phyloP scores from a whole-genome alignment of 1,140 invertebrate genomes.

The Leptoteleia sp. region DNA sequence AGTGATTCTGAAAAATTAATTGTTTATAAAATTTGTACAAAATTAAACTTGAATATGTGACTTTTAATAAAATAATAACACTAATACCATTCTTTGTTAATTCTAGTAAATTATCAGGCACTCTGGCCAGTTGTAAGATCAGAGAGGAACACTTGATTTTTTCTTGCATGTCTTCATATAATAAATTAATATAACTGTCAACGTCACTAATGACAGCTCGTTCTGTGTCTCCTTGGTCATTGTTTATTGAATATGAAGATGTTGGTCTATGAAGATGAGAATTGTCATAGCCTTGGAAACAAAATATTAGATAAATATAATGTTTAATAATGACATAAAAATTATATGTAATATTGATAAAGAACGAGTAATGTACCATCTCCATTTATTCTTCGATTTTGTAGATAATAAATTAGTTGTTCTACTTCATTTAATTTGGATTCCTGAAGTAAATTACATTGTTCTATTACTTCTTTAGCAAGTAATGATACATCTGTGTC shows the following conservation, averaged over 20 bases:
- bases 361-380: slow-evolving; percentile 66
- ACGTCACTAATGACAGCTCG: slow-evolving; percentile 90
- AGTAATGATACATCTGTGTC: slow-evolving; percentile 90
- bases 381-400: slow-evolving; percentile 87
- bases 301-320: slow-evolving; percentile 14
- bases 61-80: no score
- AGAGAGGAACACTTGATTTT: slow-evolving; percentile 96
- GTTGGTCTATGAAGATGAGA: slow-evolving; percentile 72
- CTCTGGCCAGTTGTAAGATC: slow-evolving; percentile 93
- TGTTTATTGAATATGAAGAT: slow-evolving; percentile 74
- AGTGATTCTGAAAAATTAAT: slow-evolving; percentile 90
- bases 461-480: slow-evolving; percentile 92
- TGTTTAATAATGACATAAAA: no score
- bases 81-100: slow-evolving; percentile 95
- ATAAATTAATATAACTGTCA: slow-evolving; percentile 96
- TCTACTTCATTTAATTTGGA: slow-evolving; percentile 92
- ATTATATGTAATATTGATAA: no score
- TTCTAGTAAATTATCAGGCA: slow-evolving; percentile 96
- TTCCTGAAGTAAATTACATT: slow-evolving; percentile 93
- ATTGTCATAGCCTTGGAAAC: slow-evolving; percentile 68
- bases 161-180: slow-evolving; percentile 97
- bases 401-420: slow-evolving; percentile 94
- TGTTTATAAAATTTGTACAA: slow-evolving; percentile 1
- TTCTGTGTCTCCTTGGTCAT: slow-evolving; percentile 75
- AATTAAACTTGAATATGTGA: no score